These are phyloP conservation scores for Ochotona princeps DNA, from an alignment of 2,113 vertebrate genomes.

Conservation along the genomic window DNA sequence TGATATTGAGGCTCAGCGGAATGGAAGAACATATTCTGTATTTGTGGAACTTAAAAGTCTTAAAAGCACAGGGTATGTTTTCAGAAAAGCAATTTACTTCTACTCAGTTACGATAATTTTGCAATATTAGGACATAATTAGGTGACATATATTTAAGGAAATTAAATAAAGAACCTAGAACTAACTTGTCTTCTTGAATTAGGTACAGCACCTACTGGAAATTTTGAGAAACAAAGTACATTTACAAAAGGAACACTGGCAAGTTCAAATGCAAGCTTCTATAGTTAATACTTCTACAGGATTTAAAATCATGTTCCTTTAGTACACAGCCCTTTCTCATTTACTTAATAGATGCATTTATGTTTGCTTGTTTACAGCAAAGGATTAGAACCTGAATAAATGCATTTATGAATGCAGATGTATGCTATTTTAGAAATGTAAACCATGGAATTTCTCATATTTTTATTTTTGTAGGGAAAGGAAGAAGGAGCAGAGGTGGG, in stretches of 20 bases:
- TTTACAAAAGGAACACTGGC: slow-evolving; percentile 43
- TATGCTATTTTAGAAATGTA: slow-evolving; percentile 50
- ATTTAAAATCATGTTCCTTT: slow-evolving; percentile 60
- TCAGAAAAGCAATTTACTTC: slow-evolving; percentile 71
- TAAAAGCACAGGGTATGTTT: slow-evolving; percentile 75
- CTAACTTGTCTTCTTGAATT: slow-evolving; percentile 62
- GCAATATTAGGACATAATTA: slow-evolving; percentile 60
- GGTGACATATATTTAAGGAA: slow-evolving; percentile 59
- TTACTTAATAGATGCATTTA: slow-evolving; percentile 49
- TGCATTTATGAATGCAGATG: slow-evolving; percentile 13
- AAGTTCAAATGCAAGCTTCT: slow-evolving; percentile 51
- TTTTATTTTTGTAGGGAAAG: neutral
- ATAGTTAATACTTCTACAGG: slow-evolving; percentile 48
- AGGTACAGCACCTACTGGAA: slow-evolving; percentile 61
- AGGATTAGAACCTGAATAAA: slow-evolving; percentile 51
- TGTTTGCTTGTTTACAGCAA: slow-evolving; percentile 27
- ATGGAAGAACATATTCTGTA: slow-evolving; percentile 64
- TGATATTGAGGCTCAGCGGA: slow-evolving; percentile 73
- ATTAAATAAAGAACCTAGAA: slow-evolving; percentile 70
- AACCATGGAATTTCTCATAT: slow-evolving; percentile 41
- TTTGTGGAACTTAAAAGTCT: slow-evolving; percentile 76
- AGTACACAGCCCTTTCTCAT: slow-evolving; percentile 56
- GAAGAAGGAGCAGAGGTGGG: neutral
- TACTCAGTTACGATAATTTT: slow-evolving; percentile 66
- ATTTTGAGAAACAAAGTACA: slow-evolving; percentile 58